These are phyloP conservation scores for Oreocharis arfaki DNA, from an alignment of 2,113 vertebrate species.

Conservation along the genomic window DNA sequence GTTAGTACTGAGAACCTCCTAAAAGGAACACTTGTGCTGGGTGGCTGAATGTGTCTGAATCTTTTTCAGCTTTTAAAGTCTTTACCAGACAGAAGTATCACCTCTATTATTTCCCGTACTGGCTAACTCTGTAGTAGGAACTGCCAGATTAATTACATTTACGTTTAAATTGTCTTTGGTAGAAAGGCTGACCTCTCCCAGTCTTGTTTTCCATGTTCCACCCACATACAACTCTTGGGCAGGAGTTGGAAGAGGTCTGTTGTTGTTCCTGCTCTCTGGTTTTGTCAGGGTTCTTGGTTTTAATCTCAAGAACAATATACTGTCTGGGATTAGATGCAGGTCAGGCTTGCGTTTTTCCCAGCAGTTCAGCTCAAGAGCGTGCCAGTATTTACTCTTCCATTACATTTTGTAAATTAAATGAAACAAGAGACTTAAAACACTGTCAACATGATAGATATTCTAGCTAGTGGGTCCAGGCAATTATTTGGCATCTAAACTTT, in stretches of 20 bases:
- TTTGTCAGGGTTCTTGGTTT: slow-evolving; percentile 21
- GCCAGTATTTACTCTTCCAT: slow-evolving; percentile 9
- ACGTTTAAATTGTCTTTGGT: neutral
- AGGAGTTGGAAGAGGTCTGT: neutral
- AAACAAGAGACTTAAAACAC: slow-evolving; percentile 12
- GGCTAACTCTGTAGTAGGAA: neutral
- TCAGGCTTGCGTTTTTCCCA: slow-evolving; percentile 1
- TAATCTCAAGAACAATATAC: neutral
- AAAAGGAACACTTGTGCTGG: neutral
- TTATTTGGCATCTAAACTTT: slow-evolving; percentile 32
- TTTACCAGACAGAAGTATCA: neutral
- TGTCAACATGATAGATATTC: slow-evolving; percentile 19
- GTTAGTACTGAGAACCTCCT: neutral
- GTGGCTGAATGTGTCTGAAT: neutral
- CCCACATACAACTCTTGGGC: neutral
- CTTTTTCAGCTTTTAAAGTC: neutral
- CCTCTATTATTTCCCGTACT: neutral
- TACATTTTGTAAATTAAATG: slow-evolving; percentile 50
- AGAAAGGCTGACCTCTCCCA: neutral
- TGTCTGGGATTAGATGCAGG: neutral
- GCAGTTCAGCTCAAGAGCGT: neutral
- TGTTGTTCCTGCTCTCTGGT: neutral
- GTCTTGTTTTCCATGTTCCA: neutral
- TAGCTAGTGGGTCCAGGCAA: neutral
- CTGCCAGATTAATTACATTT: neutral